These are phyloP conservation scores for Cygnus atratus DNA, from an alignment of 2,113 vertebrate genomes.

Conservation along the genomic window DNA sequence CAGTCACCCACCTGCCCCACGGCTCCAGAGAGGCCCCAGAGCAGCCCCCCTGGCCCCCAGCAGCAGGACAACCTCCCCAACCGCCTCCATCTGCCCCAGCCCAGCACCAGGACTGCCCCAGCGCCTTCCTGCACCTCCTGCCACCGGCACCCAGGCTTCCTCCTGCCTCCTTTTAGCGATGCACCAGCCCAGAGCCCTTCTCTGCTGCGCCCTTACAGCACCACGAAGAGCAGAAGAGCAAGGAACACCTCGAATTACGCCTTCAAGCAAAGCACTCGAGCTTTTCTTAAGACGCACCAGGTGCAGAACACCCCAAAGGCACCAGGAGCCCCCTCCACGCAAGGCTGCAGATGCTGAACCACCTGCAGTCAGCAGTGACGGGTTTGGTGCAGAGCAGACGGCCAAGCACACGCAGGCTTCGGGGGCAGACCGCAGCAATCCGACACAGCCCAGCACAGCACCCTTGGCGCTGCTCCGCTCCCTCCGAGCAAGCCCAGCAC, in stretches of 20 bases:
- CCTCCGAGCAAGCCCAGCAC: neutral
- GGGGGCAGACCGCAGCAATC: fast-evolving
- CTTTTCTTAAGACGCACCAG: neutral
- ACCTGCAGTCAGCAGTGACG: fast-evolving
- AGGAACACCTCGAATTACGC: fast-evolving
- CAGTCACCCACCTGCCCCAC: neutral
- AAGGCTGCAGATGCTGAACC: neutral
- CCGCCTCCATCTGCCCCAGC: neutral
- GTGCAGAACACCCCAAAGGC: fast-evolving
- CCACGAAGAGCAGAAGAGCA: neutral
- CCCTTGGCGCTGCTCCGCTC: neutral
- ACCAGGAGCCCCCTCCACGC: neutral
- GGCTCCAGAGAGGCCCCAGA: neutral
- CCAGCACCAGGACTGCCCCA: fast-evolving
- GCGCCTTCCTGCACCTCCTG: fast-evolving
- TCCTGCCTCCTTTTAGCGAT: neutral
- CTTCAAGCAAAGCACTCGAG: neutral
- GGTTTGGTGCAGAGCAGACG: neutral
- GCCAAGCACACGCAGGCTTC: neutral
- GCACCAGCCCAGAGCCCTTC: neutral
- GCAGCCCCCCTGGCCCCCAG: neutral
- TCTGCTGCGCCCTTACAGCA: neutral
- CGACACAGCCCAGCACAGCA: neutral
- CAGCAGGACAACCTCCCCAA: neutral
- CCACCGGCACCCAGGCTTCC: fast-evolving